A percentile compares a stretch with the other conserved stretches of the same genome.
These are phyloP conservation scores for Lophotis ruficrista DNA, from an alignment of 2,113 vertebrate genomes.

Conservation along the genomic window DNA sequence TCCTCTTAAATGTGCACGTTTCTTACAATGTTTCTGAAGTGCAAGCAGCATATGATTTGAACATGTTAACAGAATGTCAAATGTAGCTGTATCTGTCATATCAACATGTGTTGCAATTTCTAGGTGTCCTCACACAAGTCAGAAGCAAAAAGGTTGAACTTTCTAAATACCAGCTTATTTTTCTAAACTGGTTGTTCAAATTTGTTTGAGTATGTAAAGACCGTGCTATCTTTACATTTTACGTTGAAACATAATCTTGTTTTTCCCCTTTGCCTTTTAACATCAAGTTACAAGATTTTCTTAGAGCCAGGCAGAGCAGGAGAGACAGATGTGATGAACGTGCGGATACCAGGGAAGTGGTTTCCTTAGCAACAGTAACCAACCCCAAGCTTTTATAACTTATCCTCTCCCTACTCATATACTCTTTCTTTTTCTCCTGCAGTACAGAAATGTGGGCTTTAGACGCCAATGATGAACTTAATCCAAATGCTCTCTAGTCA, in stretches of 20 bases:
- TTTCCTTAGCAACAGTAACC: conserved; percentile 80
- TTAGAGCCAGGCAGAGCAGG: conserved; percentile 40
- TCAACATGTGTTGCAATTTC: background rate
- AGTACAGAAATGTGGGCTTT: conserved; percentile 51
- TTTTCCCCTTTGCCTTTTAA: background rate
- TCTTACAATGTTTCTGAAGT: background rate
- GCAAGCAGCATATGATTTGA: conserved; percentile 4
- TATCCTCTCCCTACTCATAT: conserved; percentile 48
- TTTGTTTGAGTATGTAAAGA: background rate
- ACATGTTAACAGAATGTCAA: background rate
- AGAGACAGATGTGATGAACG: conserved; percentile 66
- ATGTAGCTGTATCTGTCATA: background rate
- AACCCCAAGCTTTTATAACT: conserved; percentile 63
- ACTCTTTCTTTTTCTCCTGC: conserved; percentile 48
- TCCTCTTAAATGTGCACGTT: background rate
- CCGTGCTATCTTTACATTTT: background rate
- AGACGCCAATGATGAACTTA: background rate
- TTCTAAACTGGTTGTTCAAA: background rate
- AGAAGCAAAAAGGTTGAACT: background rate
- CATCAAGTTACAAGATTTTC: conserved; percentile 56
- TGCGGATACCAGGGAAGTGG: conserved; percentile 66
- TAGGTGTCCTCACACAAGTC: background rate
- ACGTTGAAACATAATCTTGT: conserved; percentile 31
- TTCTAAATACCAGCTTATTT: background rate
- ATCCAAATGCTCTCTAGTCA: conserved; percentile 32